Evolutionary conservation across 2,888 invertebrate species (phyloP).

Genomic region (Eupithecia centaureata): DNA sequence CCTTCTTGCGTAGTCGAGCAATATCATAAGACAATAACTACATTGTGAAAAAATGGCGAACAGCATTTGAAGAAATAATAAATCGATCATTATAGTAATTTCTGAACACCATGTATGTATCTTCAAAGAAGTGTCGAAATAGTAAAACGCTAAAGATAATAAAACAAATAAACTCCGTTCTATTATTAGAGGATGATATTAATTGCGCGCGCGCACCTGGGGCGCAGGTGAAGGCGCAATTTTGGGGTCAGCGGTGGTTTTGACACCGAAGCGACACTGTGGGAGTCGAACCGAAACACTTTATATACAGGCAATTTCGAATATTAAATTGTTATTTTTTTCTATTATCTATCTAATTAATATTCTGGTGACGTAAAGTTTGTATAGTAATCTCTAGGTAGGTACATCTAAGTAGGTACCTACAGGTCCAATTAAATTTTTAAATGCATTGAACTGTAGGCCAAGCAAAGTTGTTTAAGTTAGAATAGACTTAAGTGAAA

Average conservation of each 20-base stretch:
- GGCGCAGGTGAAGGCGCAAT: constrained; percentile 73
- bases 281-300: constrained; percentile 57
- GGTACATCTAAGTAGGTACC: too few relatives aligned
- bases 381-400: too few relatives aligned
- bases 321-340: constrained; percentile 3
- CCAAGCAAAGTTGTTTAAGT: too few relatives aligned
- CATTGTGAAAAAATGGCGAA: too few relatives aligned
- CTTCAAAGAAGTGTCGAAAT: constrained; percentile 50
- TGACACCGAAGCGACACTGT: constrained; percentile 63
- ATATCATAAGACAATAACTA: too few relatives aligned
- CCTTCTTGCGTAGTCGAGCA: too few relatives aligned
- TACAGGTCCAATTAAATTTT: too few relatives aligned
- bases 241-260: constrained; percentile 77
- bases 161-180: constrained; percentile 66
- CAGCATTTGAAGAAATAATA: too few relatives aligned
- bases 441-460: too few relatives aligned
- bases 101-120: background rate
- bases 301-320: constrained; percentile 25
- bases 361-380: background rate
- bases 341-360: background rate
- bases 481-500: too few relatives aligned
- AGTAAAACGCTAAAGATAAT: constrained; percentile 60
- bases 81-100: background rate
- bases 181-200: constrained; percentile 76
- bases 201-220: constrained; percentile 79